These are phyloP conservation scores for Plectrocnemia conspersa DNA, from an alignment of 1,140 invertebrate species.

Conservation along the genomic window DNA sequence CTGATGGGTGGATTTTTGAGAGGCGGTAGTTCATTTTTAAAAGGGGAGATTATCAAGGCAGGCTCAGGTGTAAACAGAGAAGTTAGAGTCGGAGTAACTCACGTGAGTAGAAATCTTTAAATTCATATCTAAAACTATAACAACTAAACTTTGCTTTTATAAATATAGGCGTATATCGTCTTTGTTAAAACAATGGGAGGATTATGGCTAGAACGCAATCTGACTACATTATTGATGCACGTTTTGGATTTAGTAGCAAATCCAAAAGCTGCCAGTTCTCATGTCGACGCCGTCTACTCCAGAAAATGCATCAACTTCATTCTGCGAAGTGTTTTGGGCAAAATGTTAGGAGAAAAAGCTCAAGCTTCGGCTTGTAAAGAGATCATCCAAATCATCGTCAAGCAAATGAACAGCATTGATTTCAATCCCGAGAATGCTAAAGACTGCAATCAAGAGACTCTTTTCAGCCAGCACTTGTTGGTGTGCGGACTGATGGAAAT, in stretches of 20 bases:
- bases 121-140: conserved; percentile 4
- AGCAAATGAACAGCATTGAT: conserved; percentile 93
- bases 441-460: conserved; percentile 80
- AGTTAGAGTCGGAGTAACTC: conserved; percentile 91
- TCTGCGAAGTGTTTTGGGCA: conserved; percentile 82
- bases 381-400: conserved; percentile 84
- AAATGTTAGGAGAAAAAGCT: conserved; percentile 93
- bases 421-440: conserved; percentile 86
- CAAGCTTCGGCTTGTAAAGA: conserved; percentile 94
- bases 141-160: conserved; percentile 11
- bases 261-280: conserved; percentile 88
- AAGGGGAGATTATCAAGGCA: conserved; percentile 96
- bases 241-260: conserved; percentile 88
- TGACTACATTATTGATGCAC: conserved; percentile 80
- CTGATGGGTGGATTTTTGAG: conserved; percentile 92
- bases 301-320: conserved; percentile 97
- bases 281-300: conserved; percentile 96
- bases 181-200: conserved; percentile 91
- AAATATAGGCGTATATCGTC: conserved; percentile 81
- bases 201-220: conserved; percentile 90
- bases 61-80: conserved; percentile 88
- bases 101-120: conserved; percentile 58
- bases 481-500: conserved; percentile 93
- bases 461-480: conserved; percentile 91
- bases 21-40: conserved; percentile 91